Base-by-base conservation (phyloP, 2,113 vertebrate species). In the Caranx ignobilis region DNA sequence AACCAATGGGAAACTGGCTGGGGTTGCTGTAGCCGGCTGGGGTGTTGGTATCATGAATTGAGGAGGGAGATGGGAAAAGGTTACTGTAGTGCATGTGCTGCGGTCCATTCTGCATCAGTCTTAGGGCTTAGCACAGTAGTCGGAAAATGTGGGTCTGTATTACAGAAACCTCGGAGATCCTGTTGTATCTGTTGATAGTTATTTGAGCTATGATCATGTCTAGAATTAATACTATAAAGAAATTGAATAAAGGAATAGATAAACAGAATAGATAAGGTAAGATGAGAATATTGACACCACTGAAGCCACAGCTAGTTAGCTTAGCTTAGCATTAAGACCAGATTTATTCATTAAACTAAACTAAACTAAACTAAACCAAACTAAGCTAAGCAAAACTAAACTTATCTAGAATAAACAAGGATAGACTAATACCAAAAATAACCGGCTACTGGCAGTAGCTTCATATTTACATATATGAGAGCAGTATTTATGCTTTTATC, bases 1-100 rank as follows among this genome's bases (percentile, higher is more conserved):
- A 93, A 90, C 94, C 94, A 94, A 94, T 93, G 83, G 89, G 83
- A 91, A 81, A 68, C 71, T 71, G 86, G 81, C 88, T 91, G 83
- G 70, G 90, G 73, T 85, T 90, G 89, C 88, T 80, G 89, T 88
- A 81, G 88, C 75, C 86, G 87, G 89, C 87, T 89, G 81, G 87
- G 86, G 89, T 85, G 89, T 82, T 82, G 54, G 71, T 88, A 82
- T 90, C 66, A 64, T 71, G 86, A 84, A 91, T 78, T 84, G 78
- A 89, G 68, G 68, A 62, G 77, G 62, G 74, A 87, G 71, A 64
- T 61, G 71, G 45, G 65, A 68, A 84, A 83, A 87, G 89, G 82
- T 82, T 71, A 81, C 74, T 62, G 59, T 75, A 32, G 72, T 67
- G 75, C 72, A 70, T 52, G 78, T 61, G 62, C 60, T 71, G 52